phyloP scores from a whole-genome alignment of 1,140 invertebrate genomes.

The Spodoptera litura region DNA sequence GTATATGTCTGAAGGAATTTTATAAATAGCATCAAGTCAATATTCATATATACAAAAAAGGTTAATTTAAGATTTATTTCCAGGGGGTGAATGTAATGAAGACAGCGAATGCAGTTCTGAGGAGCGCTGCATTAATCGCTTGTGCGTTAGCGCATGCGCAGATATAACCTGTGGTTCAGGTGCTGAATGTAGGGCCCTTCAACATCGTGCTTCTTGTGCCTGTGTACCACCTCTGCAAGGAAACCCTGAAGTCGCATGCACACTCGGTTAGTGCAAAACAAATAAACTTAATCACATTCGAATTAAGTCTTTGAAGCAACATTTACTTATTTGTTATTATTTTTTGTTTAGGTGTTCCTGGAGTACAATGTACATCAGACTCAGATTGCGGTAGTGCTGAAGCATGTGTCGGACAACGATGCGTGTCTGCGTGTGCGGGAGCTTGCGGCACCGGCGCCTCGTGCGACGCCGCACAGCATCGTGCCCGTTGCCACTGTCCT shows the following conservation, averaged over 20 bases:
- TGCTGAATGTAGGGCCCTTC: constrained; percentile 91
- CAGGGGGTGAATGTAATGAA: constrained; percentile 87
- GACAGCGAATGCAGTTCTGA: constrained; percentile 88
- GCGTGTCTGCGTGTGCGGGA: constrained; percentile 92
- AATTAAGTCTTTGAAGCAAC: not conserved
- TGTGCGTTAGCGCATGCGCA: constrained; percentile 92
- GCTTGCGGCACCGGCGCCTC: constrained; percentile 93
- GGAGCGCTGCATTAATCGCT: constrained; percentile 90
- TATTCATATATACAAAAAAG: not conserved
- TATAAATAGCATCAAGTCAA: not conserved
- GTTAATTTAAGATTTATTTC: not conserved
- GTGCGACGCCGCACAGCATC: constrained; percentile 90
- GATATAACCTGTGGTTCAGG: constrained; percentile 91
- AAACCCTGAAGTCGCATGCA: constrained; percentile 93
- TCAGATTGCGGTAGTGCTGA: constrained; percentile 91
- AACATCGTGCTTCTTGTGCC: constrained; percentile 92
- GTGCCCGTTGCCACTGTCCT: constrained; percentile 93
- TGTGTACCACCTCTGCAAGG: constrained; percentile 92
- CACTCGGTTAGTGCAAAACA: constrained; percentile 86
- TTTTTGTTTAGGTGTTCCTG: constrained; percentile 72
- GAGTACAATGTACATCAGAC: constrained; percentile 90
- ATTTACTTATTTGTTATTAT: constrained; percentile 16
- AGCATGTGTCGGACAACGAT: constrained; percentile 92
- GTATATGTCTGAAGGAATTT: too few species aligned
- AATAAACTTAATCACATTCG: not conserved